Evolutionary conservation across 64 coral and sea anemone genomes (phyloP).

Genomic region (Catalaphyllia jardinei): DNA sequence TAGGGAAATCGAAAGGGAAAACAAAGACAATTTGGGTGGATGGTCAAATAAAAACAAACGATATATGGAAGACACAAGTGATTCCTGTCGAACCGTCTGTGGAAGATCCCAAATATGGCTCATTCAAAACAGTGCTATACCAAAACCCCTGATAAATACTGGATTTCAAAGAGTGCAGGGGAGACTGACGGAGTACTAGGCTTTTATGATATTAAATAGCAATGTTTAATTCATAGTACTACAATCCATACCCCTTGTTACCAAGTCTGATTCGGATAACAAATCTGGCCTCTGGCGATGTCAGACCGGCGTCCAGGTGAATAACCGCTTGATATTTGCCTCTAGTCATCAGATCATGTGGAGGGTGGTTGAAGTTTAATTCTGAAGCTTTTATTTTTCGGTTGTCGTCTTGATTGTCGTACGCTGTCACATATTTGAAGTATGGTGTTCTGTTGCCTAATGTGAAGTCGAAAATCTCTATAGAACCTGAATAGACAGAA

Average conservation of each 20-base stretch:
- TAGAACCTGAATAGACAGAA: conserved; percentile 25
- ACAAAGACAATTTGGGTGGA: too few species aligned
- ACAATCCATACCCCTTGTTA: conserved; percentile 57
- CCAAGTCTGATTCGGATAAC: conserved; percentile 70
- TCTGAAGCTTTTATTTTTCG: conserved; percentile 55
- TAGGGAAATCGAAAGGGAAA: too few species aligned
- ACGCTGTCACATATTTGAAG: conserved; percentile 55
- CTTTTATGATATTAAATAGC: not conserved
- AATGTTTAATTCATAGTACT: not conserved
- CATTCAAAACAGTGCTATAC: too few species aligned
- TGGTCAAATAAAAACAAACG: too few species aligned
- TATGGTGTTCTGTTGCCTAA: conserved; percentile 72
- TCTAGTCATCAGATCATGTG: conserved; percentile 54
- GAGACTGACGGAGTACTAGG: not conserved
- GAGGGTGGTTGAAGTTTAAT: conserved; percentile 62
- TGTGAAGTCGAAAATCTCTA: conserved; percentile 67
- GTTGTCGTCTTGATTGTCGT: conserved; percentile 60
- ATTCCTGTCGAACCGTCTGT: too few species aligned
- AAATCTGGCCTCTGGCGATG: conserved; percentile 74
- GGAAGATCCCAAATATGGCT: too few species aligned
- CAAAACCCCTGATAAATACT: too few species aligned
- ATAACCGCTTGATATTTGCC: conserved; percentile 64
- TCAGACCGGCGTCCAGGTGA: conserved; percentile 65
- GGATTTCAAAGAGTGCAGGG: too few species aligned
- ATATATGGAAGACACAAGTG: too few species aligned